These are phyloP conservation scores for Mobula birostris DNA, from an alignment of 2,113 vertebrate genomes.

Conservation along the genomic window DNA sequence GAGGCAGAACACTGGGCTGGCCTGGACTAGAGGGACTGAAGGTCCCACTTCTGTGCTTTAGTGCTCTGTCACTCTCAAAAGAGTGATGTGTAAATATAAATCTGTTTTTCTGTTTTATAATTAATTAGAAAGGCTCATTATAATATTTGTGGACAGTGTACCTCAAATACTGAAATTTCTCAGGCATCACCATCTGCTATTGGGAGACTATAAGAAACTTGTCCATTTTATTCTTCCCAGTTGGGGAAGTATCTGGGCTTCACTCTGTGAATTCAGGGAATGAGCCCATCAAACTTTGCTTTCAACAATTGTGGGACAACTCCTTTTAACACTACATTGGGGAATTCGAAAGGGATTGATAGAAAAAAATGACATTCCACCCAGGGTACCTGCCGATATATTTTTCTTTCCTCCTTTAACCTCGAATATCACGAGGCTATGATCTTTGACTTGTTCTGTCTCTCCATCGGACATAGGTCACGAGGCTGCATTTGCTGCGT, in stretches of 20 bases:
- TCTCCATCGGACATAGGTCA: conserved; percentile 66
- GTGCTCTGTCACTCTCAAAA: not conserved
- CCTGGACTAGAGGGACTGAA: no score
- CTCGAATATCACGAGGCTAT: not conserved
- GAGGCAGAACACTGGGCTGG: no score
- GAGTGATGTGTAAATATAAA: not conserved
- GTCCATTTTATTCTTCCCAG: not conserved
- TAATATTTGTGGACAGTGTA: not conserved
- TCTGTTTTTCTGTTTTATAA: not conserved
- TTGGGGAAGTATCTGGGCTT: not conserved
- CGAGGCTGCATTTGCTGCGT: conserved; percentile 88
- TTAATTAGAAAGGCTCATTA: no score
- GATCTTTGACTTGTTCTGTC: not conserved
- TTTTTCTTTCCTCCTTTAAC: no score
- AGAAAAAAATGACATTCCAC: no score
- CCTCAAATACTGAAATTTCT: not conserved
- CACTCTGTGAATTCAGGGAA: not conserved
- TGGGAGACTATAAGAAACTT: not conserved
- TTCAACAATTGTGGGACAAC: not conserved
- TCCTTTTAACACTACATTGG: not conserved
- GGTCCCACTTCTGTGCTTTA: no score
- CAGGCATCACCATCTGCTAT: not conserved
- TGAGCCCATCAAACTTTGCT: not conserved
- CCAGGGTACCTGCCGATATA: no score
- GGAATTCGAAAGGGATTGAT: no score